Evolutionary conservation across 2,797 vertebrate species (phyloP).

Genomic region (Ptychobarbus kaznakovi): DNA sequence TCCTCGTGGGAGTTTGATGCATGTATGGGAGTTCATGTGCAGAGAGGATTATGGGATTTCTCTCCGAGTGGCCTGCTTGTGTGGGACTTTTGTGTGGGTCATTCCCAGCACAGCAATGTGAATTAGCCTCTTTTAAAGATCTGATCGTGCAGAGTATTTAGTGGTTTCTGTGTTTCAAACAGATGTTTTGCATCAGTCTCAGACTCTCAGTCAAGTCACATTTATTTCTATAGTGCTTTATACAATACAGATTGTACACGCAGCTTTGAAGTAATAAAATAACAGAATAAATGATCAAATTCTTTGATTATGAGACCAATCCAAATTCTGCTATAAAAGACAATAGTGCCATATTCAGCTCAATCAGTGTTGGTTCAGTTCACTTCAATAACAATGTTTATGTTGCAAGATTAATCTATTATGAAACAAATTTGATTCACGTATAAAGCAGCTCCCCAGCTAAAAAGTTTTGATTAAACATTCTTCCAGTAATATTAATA

Average conservation of each 20-base stretch:
- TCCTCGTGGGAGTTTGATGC: constrained; percentile 38
- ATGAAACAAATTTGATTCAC: background rate
- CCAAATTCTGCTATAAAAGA: background rate
- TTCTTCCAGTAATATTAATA: background rate
- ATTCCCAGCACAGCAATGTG: background rate
- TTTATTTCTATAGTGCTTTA: background rate
- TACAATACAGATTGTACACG: background rate
- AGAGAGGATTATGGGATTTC: constrained; percentile 19
- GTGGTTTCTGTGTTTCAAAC: background rate
- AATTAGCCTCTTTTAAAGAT: background rate
- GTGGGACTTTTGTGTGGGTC: constrained; percentile 9
- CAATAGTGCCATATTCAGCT: background rate
- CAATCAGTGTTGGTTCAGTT: background rate
- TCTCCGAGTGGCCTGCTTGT: background rate
- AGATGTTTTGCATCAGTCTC: constrained; percentile 19
- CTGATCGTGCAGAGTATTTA: background rate
- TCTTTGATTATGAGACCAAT: background rate
- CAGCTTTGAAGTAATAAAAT: background rate
- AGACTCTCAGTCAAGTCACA: background rate
- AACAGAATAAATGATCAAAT: background rate
- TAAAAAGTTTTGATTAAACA: background rate
- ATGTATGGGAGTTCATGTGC: constrained; percentile 16
- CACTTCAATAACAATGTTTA: background rate
- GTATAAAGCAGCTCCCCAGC: background rate
- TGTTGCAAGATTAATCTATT: background rate